Conservation (phyloP, 2,797 vertebrate species). For the Brachyalestes nurse region DNA sequence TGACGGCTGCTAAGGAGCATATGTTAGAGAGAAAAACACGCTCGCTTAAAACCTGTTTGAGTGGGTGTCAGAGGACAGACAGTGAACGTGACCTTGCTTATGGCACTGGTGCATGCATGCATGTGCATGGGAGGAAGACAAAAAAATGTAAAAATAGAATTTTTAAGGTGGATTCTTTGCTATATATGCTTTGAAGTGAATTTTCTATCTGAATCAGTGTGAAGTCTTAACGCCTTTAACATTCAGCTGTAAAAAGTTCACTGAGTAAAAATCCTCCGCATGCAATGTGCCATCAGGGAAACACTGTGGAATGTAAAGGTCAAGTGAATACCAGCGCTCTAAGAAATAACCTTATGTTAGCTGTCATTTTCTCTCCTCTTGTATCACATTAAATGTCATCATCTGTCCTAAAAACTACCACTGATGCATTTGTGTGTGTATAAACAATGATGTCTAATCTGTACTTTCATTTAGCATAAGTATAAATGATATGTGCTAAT, state of each 20-base stretch:
- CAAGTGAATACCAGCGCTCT: constrained; percentile 40
- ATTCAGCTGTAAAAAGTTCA: constrained; percentile 78
- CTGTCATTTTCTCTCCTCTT: constrained; percentile 5
- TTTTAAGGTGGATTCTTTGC: not conserved
- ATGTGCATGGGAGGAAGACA: constrained; percentile 14
- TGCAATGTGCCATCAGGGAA: constrained; percentile 28
- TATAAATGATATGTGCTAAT: not conserved
- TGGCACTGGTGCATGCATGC: constrained; percentile 56
- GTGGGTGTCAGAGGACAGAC: constrained; percentile 63
- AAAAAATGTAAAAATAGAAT: constrained; percentile 1
- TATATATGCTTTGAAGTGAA: not conserved
- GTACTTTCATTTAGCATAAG: not conserved
- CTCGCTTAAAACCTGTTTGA: constrained; percentile 74
- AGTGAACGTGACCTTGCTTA: constrained; percentile 75
- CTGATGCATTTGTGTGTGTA: not conserved
- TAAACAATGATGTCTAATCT: not conserved
- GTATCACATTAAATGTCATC: not conserved
- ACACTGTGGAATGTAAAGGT: constrained; percentile 40
- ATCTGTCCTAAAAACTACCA: not conserved
- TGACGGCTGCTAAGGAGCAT: constrained; percentile 76
- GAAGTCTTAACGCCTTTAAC: constrained; percentile 71
- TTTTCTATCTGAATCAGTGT: constrained; percentile 35
- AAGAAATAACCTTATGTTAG: constrained; percentile 21
- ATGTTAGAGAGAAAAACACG: constrained; percentile 73
- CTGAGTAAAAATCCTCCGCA: constrained; percentile 65